Conservation (phyloP, 2,797 vertebrate species). For the Sebastes variabilis region DNA sequence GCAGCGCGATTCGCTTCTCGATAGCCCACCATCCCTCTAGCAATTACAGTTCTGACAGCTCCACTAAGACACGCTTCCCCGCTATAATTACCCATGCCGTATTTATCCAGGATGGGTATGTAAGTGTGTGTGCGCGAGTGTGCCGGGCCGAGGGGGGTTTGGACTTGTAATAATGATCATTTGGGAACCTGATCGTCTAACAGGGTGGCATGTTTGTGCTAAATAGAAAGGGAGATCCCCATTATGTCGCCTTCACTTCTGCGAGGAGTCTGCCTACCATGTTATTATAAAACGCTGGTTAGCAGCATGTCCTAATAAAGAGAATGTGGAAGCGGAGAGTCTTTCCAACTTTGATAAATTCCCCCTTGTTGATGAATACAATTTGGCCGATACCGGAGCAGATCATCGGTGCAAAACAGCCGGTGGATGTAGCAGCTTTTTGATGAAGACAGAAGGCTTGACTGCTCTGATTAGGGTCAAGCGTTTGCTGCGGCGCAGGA, state of each 20-base stretch:
- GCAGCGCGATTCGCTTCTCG: constrained; percentile 75
- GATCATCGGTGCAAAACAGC: constrained; percentile 19
- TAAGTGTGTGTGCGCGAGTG: constrained; percentile 36
- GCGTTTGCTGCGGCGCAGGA: constrained; percentile 29
- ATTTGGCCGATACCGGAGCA: constrained; percentile 36
- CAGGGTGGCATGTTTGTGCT: constrained; percentile 71
- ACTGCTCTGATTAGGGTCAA: constrained; percentile 76
- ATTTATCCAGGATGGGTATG: constrained; percentile 78
- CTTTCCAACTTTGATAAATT: not conserved
- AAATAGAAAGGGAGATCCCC: constrained; percentile 70
- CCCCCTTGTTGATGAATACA: constrained; percentile 49
- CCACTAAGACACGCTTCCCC: constrained; percentile 77
- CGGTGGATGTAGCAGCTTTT: constrained; percentile 17
- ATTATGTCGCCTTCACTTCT: constrained; percentile 57
- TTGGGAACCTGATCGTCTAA: constrained; percentile 66
- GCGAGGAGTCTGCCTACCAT: constrained; percentile 29
- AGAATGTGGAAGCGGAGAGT: not conserved
- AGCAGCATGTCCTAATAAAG: constrained; percentile 20
- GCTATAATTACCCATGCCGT: constrained; percentile 83
- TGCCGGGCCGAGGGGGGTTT: constrained; percentile 50
- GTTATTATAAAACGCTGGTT: constrained; percentile 42
- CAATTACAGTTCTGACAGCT: constrained; percentile 85
- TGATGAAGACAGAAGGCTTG: constrained; percentile 63
- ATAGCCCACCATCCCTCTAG: constrained; percentile 83
- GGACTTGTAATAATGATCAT: constrained; percentile 75